Percentiles rank a stretch among this genome's conserved stretches.
Conservation (phyloP, 2,888 invertebrate species). For the Caenorhabditis sp. region DNA sequence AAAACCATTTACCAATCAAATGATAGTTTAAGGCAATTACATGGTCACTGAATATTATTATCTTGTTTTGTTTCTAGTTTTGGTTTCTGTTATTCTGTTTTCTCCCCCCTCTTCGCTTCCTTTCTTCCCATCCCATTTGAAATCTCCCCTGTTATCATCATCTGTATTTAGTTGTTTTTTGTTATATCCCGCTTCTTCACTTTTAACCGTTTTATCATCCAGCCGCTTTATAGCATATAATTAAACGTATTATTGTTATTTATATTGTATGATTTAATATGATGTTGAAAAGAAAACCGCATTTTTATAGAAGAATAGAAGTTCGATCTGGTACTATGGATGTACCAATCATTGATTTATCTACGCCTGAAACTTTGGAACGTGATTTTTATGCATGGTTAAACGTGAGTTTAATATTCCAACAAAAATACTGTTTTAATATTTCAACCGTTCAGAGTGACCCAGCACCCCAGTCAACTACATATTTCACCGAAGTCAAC, state of each 20-base stretch:
- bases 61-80: conserved; percentile 9
- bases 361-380: conserved; percentile 66
- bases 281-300: neutral
- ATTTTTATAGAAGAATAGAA: no score
- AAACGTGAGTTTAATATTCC: conserved; percentile 44
- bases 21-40: neutral
- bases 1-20: no score
- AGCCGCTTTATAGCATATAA: neutral
- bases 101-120: conserved; percentile 7
- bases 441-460: conserved; percentile 25
- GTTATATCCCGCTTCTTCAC: conserved; percentile 37
- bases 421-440: neutral
- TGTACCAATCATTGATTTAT: conserved; percentile 62
- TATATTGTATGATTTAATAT: conserved; percentile 1
- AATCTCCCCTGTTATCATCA: neutral
- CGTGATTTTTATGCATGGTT: conserved; percentile 68
- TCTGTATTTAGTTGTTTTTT: neutral
- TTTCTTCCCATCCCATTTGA: neutral
- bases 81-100: conserved; percentile 31
- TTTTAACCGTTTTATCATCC: conserved; percentile 23
- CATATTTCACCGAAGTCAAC: neutral
- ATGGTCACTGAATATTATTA: neutral
- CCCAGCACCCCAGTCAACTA: conserved; percentile 8
- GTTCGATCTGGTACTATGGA: conserved; percentile 15
- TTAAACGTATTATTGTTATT: conserved; percentile 17